Evolutionary conservation across 2,797 vertebrate genomes (phyloP).

Genomic region (Gymnothorax javanicus): DNA sequence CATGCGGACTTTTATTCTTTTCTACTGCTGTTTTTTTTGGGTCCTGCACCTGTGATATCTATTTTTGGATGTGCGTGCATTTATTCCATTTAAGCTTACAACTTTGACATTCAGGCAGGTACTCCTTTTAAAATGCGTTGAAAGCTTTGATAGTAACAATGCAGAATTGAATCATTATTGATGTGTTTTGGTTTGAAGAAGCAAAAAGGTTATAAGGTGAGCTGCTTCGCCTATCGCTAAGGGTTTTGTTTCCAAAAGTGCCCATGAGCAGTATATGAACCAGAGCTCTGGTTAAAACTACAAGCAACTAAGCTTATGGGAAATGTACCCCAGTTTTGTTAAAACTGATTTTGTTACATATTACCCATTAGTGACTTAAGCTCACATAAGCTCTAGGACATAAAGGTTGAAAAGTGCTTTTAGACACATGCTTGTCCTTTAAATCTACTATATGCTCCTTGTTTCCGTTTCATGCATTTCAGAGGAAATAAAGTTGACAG

Average conservation of each 20-base stretch:
- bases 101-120: too few relatives aligned
- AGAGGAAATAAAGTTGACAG: constrained; percentile 13
- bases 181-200: not conserved
- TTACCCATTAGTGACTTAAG: constrained; percentile 63
- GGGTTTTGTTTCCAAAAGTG: too few relatives aligned
- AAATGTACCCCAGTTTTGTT: constrained; percentile 26
- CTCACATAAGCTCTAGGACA: constrained; percentile 59
- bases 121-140: not conserved
- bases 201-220: not conserved
- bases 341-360: constrained; percentile 70
- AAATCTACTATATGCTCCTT: constrained; percentile 40
- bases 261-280: too few relatives aligned
- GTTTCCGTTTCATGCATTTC: not conserved
- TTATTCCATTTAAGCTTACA: too few relatives aligned
- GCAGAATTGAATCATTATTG: not conserved
- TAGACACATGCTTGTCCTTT: constrained; percentile 29
- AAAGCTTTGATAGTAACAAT: not conserved
- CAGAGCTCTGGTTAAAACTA: too few relatives aligned
- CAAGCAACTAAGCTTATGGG: too few relatives aligned
- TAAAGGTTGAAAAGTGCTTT: constrained; percentile 24
- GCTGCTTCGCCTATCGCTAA: too few relatives aligned
- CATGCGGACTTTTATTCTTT: too few relatives aligned
- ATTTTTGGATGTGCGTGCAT: too few relatives aligned
- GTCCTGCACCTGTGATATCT: too few relatives aligned
- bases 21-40: too few relatives aligned